These are phyloP conservation scores for Anoplopoma fimbria DNA, from an alignment of 2,113 vertebrate species.

Conservation along the genomic window DNA sequence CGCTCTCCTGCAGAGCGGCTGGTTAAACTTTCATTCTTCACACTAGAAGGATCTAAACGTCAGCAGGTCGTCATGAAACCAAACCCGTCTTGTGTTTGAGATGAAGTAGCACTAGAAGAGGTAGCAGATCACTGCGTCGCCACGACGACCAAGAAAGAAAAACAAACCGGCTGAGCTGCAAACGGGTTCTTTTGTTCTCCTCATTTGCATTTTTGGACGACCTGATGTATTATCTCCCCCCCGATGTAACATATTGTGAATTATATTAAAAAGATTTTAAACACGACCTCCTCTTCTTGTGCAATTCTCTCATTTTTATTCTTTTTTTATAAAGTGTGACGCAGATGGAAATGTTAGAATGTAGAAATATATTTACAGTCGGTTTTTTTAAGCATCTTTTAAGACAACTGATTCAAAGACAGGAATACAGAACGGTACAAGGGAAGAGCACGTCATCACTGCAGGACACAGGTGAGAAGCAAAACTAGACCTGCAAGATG, in stretches of 20 bases:
- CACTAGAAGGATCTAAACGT: slow-evolving; percentile 16
- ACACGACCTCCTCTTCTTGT: slow-evolving; percentile 6
- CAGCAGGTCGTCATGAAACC: slow-evolving; percentile 53
- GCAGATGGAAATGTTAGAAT: neutral
- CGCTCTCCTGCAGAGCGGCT: slow-evolving; percentile 1
- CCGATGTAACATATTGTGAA: slow-evolving; percentile 82
- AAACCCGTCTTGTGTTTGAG: slow-evolving; percentile 62
- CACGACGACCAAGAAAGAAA: neutral
- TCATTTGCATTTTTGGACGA: slow-evolving; percentile 68
- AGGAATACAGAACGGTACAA: slow-evolving; percentile 12
- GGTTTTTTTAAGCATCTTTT: too few species aligned
- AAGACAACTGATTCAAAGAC: too few species aligned
- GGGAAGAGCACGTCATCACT: too few species aligned
- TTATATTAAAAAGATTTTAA: slow-evolving; percentile 82
- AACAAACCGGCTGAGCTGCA: slow-evolving; percentile 57
- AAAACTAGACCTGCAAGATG: too few species aligned
- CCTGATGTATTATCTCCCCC: slow-evolving; percentile 75
- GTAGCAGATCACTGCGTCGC: slow-evolving; percentile 19
- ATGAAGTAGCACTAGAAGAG: slow-evolving; percentile 45
- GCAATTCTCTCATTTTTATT: neutral
- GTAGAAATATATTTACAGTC: slow-evolving; percentile 57
- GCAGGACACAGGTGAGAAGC: too few species aligned
- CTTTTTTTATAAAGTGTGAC: neutral
- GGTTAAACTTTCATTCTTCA: slow-evolving; percentile 34
- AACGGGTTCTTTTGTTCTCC: slow-evolving; percentile 43